These are phyloP conservation scores for Calephelis perditalis DNA, from an alignment of 2,888 invertebrate genomes.

Conservation along the genomic window DNA sequence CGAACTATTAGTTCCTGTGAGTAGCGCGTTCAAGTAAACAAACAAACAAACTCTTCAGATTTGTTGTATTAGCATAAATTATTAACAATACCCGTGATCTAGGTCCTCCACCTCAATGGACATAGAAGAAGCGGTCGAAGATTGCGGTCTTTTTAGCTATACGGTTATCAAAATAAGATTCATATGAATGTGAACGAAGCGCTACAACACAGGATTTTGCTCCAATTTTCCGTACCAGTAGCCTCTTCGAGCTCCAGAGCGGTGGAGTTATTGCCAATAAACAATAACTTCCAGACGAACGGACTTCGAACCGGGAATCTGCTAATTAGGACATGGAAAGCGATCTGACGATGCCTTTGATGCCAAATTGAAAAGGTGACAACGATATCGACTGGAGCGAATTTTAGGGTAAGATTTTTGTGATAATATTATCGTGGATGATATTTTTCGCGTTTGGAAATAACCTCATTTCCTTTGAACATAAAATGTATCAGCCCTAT, in stretches of 20 bases:
- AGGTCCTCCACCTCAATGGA: too few relatives aligned
- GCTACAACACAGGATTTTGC: slow-evolving; percentile 52
- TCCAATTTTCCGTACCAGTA: slow-evolving; percentile 72
- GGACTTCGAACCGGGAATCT: slow-evolving; percentile 53
- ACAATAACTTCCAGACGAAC: slow-evolving; percentile 70
- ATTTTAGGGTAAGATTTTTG: slow-evolving; percentile 13
- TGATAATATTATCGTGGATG: slow-evolving; percentile 4
- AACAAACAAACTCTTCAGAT: too few relatives aligned
- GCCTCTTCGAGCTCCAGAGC: slow-evolving; percentile 43
- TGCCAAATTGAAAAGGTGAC: slow-evolving; percentile 67
- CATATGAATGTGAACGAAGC: slow-evolving; percentile 41
- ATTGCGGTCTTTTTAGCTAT: slow-evolving; percentile 8
- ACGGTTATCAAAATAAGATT: slow-evolving; percentile 31
- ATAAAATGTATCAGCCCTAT: slow-evolving; percentile 2
- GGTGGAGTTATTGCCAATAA: slow-evolving; percentile 68
- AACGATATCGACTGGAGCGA: slow-evolving; percentile 33
- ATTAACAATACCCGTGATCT: too few relatives aligned
- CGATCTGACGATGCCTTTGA: slow-evolving; percentile 65
- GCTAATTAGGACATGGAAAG: slow-evolving; percentile 71
- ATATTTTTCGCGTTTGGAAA: slow-evolving; percentile 3
- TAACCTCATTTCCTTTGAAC: slow-evolving; percentile 9
- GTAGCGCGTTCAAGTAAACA: too few relatives aligned
- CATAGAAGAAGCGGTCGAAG: too few relatives aligned
- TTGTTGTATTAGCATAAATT: too few relatives aligned
- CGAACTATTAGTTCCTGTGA: too few relatives aligned